These are phyloP conservation scores for Teleopsis dalmanni DNA, from an alignment of 1,140 invertebrate genomes.

Conservation along the genomic window DNA sequence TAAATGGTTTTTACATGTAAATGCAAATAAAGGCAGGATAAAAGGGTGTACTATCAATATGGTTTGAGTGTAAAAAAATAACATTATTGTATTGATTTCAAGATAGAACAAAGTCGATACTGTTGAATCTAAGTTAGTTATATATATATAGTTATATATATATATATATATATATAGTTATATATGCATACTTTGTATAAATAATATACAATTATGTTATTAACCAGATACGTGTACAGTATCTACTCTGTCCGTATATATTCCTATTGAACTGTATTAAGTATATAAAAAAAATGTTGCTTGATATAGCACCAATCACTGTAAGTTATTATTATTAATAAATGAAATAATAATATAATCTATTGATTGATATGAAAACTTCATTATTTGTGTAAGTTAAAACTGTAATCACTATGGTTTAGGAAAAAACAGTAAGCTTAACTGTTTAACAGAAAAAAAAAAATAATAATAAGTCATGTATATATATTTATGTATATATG, in stretches of 20 bases:
- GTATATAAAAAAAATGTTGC: neutral
- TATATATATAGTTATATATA: constrained; percentile 14
- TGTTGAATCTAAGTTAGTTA: constrained; percentile 2
- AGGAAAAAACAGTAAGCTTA: neutral
- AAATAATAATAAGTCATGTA: neutral
- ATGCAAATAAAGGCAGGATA: neutral
- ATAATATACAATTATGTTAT: neutral
- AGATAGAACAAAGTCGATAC: constrained; percentile 1
- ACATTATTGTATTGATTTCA: constrained; percentile 5
- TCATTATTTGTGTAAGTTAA: neutral
- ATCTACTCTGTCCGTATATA: neutral
- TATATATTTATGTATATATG: neutral
- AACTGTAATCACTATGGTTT: neutral
- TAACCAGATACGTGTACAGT: too few relatives aligned
- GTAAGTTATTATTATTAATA: neutral
- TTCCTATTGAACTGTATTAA: neutral
- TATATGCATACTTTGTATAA: neutral
- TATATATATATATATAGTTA: constrained; percentile 1
- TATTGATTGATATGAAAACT: neutral
- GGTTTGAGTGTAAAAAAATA: neutral
- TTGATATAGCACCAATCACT: neutral
- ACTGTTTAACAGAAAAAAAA: neutral
- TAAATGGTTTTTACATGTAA: neutral
- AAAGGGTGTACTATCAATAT: neutral
- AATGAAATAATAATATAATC: neutral